Base-by-base conservation (phyloP, 2,888 invertebrate genomes). In the Steinernema carpocapsae region DNA sequence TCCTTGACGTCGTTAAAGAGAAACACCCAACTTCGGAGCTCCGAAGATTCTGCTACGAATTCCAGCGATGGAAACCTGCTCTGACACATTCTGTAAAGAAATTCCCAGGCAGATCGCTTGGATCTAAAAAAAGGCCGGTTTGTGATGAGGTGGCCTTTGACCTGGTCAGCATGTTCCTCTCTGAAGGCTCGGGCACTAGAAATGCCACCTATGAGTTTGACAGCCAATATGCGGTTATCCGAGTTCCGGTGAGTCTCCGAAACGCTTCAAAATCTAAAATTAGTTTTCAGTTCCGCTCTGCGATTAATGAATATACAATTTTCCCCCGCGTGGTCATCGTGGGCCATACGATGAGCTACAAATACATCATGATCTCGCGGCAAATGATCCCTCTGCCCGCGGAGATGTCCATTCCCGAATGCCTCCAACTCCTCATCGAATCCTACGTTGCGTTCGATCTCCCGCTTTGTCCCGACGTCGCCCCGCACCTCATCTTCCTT, bases 361-460 rank as follows among this genome's bases (percentile, higher is more conserved):
- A 17, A 56, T 56, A 56, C 56, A 22, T 56, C 26, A 26, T 26
- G 6, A 24, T 56, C 3, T 12, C 56, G 14, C 56, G 56, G 6
- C 56, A 56, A 26, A 22, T 56, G 24, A 56, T 56, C 26, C 56
- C 24, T 7, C 24, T 56, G 22, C 56, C 56, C 56, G 17, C 22
- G 24, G 4, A 24, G 6, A 7, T 7, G 3, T 26, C 22, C 3
- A 7, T 56, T 17, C 26, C 56, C 6, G 56, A 56, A 22, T 7
- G 4, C 24, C 22, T 56, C 6, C 56, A 26, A 12, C 6, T 26
- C 26, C 6, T 56, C 26, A 17, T 56, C 56, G 56, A 56, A 56
- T 56, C 56, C 56, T 56, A 56, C 26, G 56, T 56, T 26, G 56
- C 26, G 12, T 56, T 56, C 56, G 56, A 56, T 17, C 22, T 56